Base-by-base conservation (phyloP, 2,888 invertebrate species). In the Balanococcus diminutus region DNA sequence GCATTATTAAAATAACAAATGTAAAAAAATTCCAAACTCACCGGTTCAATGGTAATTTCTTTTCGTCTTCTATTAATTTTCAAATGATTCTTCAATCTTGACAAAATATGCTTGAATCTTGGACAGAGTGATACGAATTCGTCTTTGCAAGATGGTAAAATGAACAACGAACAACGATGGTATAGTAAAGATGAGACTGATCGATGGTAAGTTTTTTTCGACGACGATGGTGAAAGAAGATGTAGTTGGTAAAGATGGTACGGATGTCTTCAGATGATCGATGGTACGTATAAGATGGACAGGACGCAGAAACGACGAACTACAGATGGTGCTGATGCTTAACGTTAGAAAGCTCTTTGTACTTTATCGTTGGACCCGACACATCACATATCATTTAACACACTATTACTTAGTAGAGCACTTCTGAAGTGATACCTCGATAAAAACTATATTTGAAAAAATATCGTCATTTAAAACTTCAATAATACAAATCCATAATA, bases 341-440 rank as follows among this genome's bases (percentile, higher is more conserved):
- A 82, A 79, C 75, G 75, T 79, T 36, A 79, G 75, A 79, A 79
- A 79, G 19, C 75, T 11, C 25, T 79, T 36, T 79, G 75, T 79
- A 36, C 36, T 79, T 79, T 79, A 79, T 79, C 75, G 22, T 36
- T 46, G 82, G 46, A 32, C 81, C 31, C 56, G 82, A 75, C 75
- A 85, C 75, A 75, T 72, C 75, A 85, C 79, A 85, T 25, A 79
- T 79, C 75, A 79, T 79, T 46, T 85, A 51, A 85, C 72, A 72
- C 75, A 85, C 85, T 39, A 85, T 46, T 85, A 85, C 85, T 36
- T 36, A 85, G 85, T 42, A 85, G 85, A 85, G 84, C 84, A 84
- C 84, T 84, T 84, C 39, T 75, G 84, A 84, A 84, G 84, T 84
- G 84, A 84, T 84, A 84, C 85, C 85, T 85, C 46, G 85, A 85